A percentile compares a stretch with the other conserved stretches of the same genome.
These are phyloP conservation scores for Metaphire vulgaris DNA, from an alignment of 1,140 invertebrate genomes.

Conservation along the genomic window DNA sequence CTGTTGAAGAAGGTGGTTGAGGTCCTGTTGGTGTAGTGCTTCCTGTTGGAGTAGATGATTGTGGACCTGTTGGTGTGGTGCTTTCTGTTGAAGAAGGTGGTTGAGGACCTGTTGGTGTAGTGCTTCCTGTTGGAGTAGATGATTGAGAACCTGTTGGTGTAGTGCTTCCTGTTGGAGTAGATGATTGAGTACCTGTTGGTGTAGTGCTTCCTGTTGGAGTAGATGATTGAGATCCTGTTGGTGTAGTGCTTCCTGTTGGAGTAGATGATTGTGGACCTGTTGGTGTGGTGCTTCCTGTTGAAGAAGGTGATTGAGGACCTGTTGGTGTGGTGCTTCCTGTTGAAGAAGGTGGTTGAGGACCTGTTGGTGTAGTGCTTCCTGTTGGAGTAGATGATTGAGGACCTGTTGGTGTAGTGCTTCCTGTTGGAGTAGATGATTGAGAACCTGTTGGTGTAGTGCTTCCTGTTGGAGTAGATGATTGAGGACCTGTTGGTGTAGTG, in stretches of 20 bases:
- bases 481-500: not conserved
- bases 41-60: not conserved
- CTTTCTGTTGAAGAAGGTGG: too few relatives aligned
- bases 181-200: not conserved
- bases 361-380: not conserved
- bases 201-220: not conserved
- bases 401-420: too few relatives aligned
- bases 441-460: not conserved
- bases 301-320: not conserved
- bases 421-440: not conserved
- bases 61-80: not conserved
- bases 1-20: not conserved
- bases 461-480: not conserved
- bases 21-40: not conserved
- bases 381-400: not conserved
- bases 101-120: not conserved
- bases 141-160: too few relatives aligned
- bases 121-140: not conserved
- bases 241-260: not conserved
- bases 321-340: not conserved
- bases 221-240: not conserved
- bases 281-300: not conserved
- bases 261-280: too few relatives aligned
- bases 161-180: not conserved
- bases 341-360: too few relatives aligned